Conservation (phyloP, 2,113 vertebrate species). For the Carassius carassius region DNA sequence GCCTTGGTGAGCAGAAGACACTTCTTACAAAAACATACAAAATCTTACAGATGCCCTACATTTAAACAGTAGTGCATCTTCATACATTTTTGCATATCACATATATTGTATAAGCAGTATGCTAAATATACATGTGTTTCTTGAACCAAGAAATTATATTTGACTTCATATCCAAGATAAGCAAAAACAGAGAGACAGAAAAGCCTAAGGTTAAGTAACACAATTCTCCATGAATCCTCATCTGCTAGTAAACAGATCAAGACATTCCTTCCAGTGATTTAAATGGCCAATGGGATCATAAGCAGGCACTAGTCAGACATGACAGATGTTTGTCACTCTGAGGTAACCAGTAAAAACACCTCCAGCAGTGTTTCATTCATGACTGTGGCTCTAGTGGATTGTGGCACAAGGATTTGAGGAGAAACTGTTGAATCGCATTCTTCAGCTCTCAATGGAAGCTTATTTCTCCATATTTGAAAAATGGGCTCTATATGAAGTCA, state of each 20-base stretch:
- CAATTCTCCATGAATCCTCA: neutral
- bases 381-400: neutral
- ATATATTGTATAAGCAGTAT: neutral
- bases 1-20: neutral
- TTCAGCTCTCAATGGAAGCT: slow-evolving; percentile 19
- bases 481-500: neutral
- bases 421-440: slow-evolving; percentile 19
- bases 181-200: neutral
- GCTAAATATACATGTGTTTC: neutral
- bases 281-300: neutral
- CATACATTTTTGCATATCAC: neutral
- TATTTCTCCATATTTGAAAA: neutral
- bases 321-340: neutral
- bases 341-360: slow-evolving; percentile 3
- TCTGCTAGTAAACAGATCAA: neutral
- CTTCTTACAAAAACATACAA: neutral
- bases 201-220: neutral
- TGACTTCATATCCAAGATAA: neutral
- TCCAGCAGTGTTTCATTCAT: neutral
- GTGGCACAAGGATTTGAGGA: neutral
- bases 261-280: neutral
- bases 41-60: neutral
- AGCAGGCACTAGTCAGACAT: neutral
- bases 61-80: neutral
- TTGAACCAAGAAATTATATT: neutral